A percentile compares a stretch with the other conserved stretches of the same genome.
These are phyloP conservation scores for Erannis defoliaria DNA, from an alignment of 2,888 invertebrate genomes.

Conservation along the genomic window DNA sequence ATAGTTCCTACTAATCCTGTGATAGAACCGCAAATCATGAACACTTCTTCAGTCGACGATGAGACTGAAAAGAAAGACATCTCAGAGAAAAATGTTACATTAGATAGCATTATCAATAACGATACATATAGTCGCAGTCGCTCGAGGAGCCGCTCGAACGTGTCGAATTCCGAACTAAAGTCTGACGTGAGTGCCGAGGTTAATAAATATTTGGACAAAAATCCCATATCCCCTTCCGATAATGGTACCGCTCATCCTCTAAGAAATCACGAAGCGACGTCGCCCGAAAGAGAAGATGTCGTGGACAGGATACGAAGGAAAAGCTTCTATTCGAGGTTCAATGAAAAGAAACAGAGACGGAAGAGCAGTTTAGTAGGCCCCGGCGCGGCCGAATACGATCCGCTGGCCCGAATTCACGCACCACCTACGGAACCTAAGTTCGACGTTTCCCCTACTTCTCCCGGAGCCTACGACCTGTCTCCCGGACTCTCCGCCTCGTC, in stretches of 20 bases:
- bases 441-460: conserved; percentile 76
- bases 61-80: conserved; percentile 68
- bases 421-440: conserved; percentile 67
- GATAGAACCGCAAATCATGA: conserved; percentile 83
- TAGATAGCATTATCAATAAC: conserved; percentile 59
- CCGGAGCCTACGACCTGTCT: conserved; percentile 72
- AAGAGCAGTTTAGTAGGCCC: conserved; percentile 90
- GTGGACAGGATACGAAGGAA: conserved; percentile 95
- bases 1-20: conserved; percentile 86
- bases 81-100: conserved; percentile 62
- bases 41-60: conserved; percentile 67
- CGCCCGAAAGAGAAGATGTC: conserved; percentile 90
- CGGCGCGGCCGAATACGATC: conserved; percentile 86
- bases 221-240: conserved; percentile 61
- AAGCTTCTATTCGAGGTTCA: conserved; percentile 96
- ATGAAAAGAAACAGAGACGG: conserved; percentile 92
- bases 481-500: conserved; percentile 75
- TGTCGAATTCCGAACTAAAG: conserved; percentile 83
- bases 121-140: conserved; percentile 68
- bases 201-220: conserved; percentile 65
- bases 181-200: conserved; percentile 68
- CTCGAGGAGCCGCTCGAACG: conserved; percentile 76
- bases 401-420: conserved; percentile 77
- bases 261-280: conserved; percentile 77
- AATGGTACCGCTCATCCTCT: conserved; percentile 64